Percentiles rank a stretch among this genome's conserved stretches.
These are phyloP conservation scores for Diorhabda sublineata DNA, from an alignment of 1,140 invertebrate species.

Conservation along the genomic window DNA sequence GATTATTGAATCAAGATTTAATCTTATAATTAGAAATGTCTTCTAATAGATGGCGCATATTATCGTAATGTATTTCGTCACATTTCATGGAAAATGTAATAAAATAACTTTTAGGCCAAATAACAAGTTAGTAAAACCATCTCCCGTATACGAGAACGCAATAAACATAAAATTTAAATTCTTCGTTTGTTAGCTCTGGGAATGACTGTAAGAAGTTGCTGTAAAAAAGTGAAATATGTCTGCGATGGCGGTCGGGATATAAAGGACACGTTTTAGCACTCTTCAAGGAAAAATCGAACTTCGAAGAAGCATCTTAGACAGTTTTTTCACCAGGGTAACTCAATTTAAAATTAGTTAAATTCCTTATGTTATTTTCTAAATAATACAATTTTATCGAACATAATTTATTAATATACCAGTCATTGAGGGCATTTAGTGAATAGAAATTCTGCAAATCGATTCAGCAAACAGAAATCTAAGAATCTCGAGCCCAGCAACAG, in stretches of 20 bases:
- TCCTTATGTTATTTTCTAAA: background rate
- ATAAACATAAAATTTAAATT: conserved; percentile 21
- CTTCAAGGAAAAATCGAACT: background rate
- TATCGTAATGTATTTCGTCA: background rate
- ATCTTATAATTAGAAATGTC: no score
- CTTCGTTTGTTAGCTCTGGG: conserved; percentile 7
- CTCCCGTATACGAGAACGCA: conserved; percentile 12
- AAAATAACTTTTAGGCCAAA: background rate
- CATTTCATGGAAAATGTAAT: background rate
- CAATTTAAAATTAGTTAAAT: background rate
- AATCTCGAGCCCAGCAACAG: no score
- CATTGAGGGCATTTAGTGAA: background rate
- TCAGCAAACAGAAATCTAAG: background rate
- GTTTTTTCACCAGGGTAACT: background rate
- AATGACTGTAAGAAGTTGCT: conserved; percentile 4
- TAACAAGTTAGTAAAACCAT: conserved; percentile 14
- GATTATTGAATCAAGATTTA: background rate
- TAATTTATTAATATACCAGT: no score
- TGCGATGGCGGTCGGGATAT: background rate
- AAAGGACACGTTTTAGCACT: conserved; percentile 18
- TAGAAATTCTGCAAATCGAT: background rate
- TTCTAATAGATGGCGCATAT: background rate
- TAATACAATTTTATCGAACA: no score
- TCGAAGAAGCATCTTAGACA: background rate
- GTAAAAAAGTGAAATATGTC: conserved; percentile 21